phyloP scores from a whole-genome alignment of 2,888 invertebrate species.

The Auanema sp. region DNA sequence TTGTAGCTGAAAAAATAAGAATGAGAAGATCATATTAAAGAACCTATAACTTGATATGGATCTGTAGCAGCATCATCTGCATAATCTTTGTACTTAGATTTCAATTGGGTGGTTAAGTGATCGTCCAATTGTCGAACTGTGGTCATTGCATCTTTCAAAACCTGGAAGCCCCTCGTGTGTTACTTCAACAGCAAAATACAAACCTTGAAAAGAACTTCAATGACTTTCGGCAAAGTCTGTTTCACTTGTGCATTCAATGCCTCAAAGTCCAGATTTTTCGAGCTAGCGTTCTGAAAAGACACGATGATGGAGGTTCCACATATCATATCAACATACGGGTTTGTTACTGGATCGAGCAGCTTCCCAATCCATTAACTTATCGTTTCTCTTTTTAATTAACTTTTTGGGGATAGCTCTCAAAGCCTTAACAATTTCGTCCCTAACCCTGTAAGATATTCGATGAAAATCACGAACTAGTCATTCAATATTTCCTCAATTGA shows the following conservation, averaged over 20 bases:
- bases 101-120: conserved; percentile 25
- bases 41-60: conserved; percentile 11
- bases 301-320: too few species aligned
- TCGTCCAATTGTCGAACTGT: conserved; percentile 26
- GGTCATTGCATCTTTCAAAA: conserved; percentile 36
- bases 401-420: conserved; percentile 45
- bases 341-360: conserved; percentile 39
- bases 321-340: conserved; percentile 1
- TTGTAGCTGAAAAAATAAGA: not conserved
- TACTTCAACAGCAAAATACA: not conserved
- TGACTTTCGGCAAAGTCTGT: conserved; percentile 48
- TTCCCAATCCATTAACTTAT: conserved; percentile 60
- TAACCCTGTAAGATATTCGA: conserved; percentile 29
- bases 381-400: conserved; percentile 56
- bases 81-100: conserved; percentile 25
- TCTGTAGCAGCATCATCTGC: conserved; percentile 17
- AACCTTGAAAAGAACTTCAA: conserved; percentile 26
- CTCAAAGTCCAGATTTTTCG: conserved; percentile 45
- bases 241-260: conserved; percentile 58
- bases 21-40: not conserved
- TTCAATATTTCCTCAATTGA: not conserved
- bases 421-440: conserved; percentile 44
- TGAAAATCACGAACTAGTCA: not conserved
- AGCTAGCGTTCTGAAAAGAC: conserved; percentile 6
- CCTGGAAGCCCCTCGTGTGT: conserved; percentile 20